phyloP scores from a whole-genome alignment of 1,140 invertebrate species.

The Xylocopa sonorina region DNA sequence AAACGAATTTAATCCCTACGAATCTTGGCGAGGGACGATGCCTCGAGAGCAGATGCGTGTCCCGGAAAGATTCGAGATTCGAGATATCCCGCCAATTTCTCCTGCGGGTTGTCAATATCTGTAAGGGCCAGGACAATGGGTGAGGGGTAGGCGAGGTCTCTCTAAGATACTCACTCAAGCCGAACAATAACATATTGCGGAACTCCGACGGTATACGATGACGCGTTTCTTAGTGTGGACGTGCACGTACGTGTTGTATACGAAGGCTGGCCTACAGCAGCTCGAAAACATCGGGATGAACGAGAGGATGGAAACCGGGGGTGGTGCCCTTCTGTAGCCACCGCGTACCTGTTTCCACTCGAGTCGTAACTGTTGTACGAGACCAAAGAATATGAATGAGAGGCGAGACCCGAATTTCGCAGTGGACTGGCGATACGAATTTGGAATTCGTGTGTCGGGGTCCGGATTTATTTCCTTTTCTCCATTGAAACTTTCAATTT shows the following conservation, averaged over 20 bases:
- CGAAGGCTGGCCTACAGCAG: not conserved
- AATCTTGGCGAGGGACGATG: conserved; percentile 16
- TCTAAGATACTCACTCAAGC: conserved; percentile 72
- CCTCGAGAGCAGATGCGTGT: conserved; percentile 72
- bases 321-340: conserved; percentile 4
- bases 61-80: conserved; percentile 72
- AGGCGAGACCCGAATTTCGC: conserved; percentile 35
- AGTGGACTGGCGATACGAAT: conserved; percentile 6
- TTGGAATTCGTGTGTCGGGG: not conserved
- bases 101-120: conserved; percentile 76
- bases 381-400: conserved; percentile 42
- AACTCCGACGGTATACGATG: conserved; percentile 55
- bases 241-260: conserved; percentile 4
- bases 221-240: too few relatives aligned
- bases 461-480: not conserved
- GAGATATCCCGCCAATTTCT: conserved; percentile 78
- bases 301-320: not conserved
- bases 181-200: conserved; percentile 78
- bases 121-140: conserved; percentile 71
- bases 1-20: conserved; percentile 67
- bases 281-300: not conserved
- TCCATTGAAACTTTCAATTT: too few relatives aligned
- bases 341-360: conserved; percentile 58
- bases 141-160: conserved; percentile 61
- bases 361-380: conserved; percentile 39